Conservation (phyloP, 1,140 invertebrate species). For the Sinella curviseta region DNA sequence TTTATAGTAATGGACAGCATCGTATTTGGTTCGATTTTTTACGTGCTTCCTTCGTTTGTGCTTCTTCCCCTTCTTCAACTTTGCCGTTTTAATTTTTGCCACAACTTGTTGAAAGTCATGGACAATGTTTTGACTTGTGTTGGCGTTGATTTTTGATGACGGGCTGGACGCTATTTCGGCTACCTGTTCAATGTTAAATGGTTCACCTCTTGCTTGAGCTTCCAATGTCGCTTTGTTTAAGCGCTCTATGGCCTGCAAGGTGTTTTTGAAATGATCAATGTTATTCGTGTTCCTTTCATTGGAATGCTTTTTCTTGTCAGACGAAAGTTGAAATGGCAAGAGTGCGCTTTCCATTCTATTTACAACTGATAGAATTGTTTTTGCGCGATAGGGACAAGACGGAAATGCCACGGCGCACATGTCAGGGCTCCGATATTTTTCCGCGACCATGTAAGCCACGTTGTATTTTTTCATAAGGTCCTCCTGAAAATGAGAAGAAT, state of each 20-base stretch:
- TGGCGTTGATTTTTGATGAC: not conserved
- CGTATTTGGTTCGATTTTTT: not conserved
- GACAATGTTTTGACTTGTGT: not conserved
- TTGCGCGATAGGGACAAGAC: not conserved
- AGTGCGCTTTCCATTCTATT: conserved; percentile 4
- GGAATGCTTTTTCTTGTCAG: not conserved
- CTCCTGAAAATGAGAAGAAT: not conserved
- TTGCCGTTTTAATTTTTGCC: not conserved
- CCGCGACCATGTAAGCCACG: not conserved
- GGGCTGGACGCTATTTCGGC: not conserved
- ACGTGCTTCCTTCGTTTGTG: not conserved
- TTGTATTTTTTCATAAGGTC: conserved; percentile 9
- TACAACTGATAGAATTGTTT: not conserved
- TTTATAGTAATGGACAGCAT: not conserved
- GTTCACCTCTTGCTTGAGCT: not conserved
- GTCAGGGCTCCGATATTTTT: not conserved
- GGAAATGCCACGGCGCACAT: not conserved
- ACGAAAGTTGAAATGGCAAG: not conserved
- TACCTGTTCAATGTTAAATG: not conserved
- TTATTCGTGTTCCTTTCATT: conserved; percentile 6
- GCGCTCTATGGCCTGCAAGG: not conserved
- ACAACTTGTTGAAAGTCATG: not conserved
- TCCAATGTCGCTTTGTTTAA: conserved; percentile 3
- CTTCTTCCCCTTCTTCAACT: not conserved
- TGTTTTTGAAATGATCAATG: conserved; percentile 5